phyloP scores from a whole-genome alignment of 2,797 vertebrate genomes.

The Urophycis tenuis region DNA sequence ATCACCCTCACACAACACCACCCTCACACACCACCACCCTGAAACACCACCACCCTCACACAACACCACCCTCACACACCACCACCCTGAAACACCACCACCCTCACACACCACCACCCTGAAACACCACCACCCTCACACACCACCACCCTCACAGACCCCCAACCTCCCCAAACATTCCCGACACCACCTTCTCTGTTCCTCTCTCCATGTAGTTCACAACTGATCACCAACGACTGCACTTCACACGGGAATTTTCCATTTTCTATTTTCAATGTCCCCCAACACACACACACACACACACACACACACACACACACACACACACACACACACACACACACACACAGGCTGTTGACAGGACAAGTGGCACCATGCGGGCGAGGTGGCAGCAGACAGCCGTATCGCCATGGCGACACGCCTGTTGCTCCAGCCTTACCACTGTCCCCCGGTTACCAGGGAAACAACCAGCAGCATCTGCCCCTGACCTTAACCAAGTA shows the following conservation, averaged over 20 bases:
- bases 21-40: too few species aligned
- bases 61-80: too few species aligned
- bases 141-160: conserved; percentile 26
- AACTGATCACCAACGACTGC: conserved; percentile 73
- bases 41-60: too few species aligned
- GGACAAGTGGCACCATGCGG: conserved; percentile 60
- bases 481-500: neutral
- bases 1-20: too few species aligned
- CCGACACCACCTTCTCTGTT: conserved; percentile 58
- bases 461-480: conserved; percentile 1
- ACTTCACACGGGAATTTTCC: conserved; percentile 78
- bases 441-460: conserved; percentile 27
- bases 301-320: conserved; percentile 7
- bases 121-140: neutral
- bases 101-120: too few species aligned
- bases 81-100: too few species aligned
- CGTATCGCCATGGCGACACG: conserved; percentile 51
- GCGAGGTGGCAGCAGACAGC: conserved; percentile 43
- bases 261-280: conserved; percentile 73
- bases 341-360: conserved; percentile 28
- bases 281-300: conserved; percentile 28
- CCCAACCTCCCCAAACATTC: conserved; percentile 55
- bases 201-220: conserved; percentile 63
- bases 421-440: conserved; percentile 48
- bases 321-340: conserved; percentile 9